Percentiles rank a stretch among this genome's conserved stretches.
phyloP scores from a whole-genome alignment of 2,797 vertebrate species.

The Emys orbicularis region DNA sequence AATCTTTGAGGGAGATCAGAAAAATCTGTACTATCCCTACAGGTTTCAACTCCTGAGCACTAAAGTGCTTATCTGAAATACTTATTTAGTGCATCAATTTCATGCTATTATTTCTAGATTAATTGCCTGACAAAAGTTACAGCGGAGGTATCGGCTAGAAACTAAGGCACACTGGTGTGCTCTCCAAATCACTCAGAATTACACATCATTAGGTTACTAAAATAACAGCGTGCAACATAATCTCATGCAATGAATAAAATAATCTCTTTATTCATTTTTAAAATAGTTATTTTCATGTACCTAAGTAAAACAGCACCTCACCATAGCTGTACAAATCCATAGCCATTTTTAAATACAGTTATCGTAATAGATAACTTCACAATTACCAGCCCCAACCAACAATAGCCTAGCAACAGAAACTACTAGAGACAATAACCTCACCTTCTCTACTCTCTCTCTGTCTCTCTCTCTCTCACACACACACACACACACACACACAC shows the following conservation, averaged over 20 bases:
- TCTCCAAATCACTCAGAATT: rapidly evolving
- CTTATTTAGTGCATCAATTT: constrained; percentile 53
- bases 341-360: neutral
- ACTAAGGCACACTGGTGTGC: neutral
- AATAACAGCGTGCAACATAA: neutral
- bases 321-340: neutral
- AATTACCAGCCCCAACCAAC: neutral
- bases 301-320: neutral
- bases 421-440: neutral
- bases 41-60: constrained; percentile 11
- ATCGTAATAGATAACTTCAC: neutral
- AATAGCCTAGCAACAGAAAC: constrained; percentile 23
- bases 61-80: constrained; percentile 21
- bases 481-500: too few species aligned
- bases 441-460: neutral
- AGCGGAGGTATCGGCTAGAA: constrained; percentile 9
- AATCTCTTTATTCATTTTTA: neutral
- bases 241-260: neutral
- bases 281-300: neutral
- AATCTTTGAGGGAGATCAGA: constrained; percentile 31
- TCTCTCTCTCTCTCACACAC: neutral
- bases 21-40: neutral
- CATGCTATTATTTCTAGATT: neutral
- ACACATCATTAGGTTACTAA: neutral
- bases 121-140: constrained; percentile 5